Conservation (phyloP, 2,797 vertebrate genomes). For the Capromys pilorides region DNA sequence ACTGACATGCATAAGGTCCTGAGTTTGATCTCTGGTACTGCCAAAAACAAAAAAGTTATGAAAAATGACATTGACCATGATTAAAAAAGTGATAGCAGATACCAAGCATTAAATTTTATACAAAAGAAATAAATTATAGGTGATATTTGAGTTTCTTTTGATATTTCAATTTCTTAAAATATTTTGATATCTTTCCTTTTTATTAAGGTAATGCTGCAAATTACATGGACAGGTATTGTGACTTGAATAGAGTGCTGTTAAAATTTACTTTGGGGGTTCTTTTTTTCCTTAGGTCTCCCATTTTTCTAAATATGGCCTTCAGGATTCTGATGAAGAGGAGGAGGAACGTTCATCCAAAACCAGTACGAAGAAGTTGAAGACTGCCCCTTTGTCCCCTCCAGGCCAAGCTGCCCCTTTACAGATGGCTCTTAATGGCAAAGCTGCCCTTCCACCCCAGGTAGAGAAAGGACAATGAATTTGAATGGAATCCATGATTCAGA, state of each 20-base stretch:
- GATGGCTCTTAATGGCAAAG: constrained; percentile 88
- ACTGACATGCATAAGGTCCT: too few species aligned
- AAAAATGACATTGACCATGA: not conserved
- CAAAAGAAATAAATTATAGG: not conserved
- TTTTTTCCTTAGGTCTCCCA: constrained; percentile 90
- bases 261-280: constrained; percentile 58
- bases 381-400: constrained; percentile 83
- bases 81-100: not conserved
- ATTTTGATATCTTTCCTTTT: not conserved
- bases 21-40: too few species aligned
- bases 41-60: too few species aligned
- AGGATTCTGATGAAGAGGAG: constrained; percentile 96
- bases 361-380: constrained; percentile 95
- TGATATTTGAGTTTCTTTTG: constrained; percentile 3
- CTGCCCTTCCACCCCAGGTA: constrained; percentile 92
- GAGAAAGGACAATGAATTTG: constrained; percentile 78
- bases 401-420: constrained; percentile 86
- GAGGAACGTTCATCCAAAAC: constrained; percentile 88
- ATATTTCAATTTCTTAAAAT: constrained; percentile 2
- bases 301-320: constrained; percentile 98
- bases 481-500: constrained; percentile 66
- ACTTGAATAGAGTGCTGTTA: constrained; percentile 15
- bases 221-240: constrained; percentile 21
- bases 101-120: constrained; percentile 2
- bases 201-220: constrained; percentile 12